These are phyloP conservation scores for Heteractis magnifica DNA, from an alignment of 92 coral and sea anemone genomes.

Conservation along the genomic window DNA sequence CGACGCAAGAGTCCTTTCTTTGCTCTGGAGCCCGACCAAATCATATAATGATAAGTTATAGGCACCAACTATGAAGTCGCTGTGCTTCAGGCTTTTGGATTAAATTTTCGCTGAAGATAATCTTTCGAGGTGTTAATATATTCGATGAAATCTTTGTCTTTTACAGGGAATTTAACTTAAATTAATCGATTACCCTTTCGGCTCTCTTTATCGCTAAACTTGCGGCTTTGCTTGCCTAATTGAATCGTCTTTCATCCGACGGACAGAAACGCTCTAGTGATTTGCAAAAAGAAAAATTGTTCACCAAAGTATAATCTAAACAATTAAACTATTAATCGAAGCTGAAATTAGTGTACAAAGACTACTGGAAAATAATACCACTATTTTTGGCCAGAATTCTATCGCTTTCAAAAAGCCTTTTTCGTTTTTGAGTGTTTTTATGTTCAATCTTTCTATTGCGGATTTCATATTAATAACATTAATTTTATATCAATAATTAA, in stretches of 20 bases:
- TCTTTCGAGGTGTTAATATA: not conserved
- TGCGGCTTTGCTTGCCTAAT: not conserved
- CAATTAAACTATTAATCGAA: not conserved
- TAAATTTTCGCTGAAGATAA: not conserved
- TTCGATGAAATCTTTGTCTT: not conserved
- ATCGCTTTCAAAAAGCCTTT: not conserved
- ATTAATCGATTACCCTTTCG: not conserved
- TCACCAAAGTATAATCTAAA: not conserved
- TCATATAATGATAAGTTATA: too few species aligned
- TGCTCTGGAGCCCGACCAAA: not conserved
- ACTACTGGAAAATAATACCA: not conserved
- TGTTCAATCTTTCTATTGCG: too few species aligned
- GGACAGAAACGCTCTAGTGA: not conserved
- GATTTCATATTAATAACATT: too few species aligned
- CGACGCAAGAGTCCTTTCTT: not conserved
- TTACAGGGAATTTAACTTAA: not conserved
- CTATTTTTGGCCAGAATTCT: not conserved
- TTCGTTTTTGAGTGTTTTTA: not conserved
- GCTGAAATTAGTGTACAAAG: not conserved
- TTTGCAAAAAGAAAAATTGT: not conserved
- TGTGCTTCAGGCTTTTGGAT: not conserved
- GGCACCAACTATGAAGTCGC: not conserved
- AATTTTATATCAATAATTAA: too few species aligned
- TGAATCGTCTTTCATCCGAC: not conserved
- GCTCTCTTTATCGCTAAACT: not conserved